Evolutionary conservation across 2,888 invertebrate genomes (phyloP).

Genomic region (Keiferia lycopersicella): DNA sequence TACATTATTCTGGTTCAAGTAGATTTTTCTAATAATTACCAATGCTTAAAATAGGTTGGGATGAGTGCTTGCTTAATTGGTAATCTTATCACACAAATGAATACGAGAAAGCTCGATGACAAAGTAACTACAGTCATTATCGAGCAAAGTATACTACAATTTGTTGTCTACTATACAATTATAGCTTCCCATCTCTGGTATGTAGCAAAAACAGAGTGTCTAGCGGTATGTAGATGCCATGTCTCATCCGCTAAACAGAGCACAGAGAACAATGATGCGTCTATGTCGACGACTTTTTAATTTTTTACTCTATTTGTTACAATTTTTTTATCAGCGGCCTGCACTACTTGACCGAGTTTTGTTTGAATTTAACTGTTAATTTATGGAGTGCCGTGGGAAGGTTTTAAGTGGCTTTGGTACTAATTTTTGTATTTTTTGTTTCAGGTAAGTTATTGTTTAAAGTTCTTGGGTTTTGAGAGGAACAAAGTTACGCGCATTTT

Average conservation of each 20-base stretch:
- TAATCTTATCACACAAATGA: neutral
- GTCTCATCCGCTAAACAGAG: slow-evolving; percentile 32
- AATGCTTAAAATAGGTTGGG: no score
- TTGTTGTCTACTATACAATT: neutral
- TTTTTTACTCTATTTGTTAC: slow-evolving; percentile 15
- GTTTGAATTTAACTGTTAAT: slow-evolving; percentile 13
- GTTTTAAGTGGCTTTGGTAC: slow-evolving; percentile 1
- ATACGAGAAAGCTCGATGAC: neutral
- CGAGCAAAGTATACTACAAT: neutral
- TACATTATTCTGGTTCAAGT: no score
- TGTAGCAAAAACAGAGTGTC: slow-evolving; percentile 17
- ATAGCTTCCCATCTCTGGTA: slow-evolving; percentile 15
- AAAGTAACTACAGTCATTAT: neutral
- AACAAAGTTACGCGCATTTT: neutral
- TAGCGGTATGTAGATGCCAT: slow-evolving; percentile 28
- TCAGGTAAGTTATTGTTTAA: slow-evolving; percentile 19
- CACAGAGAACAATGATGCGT: slow-evolving; percentile 33
- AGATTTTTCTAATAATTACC: no score
- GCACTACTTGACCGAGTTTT: slow-evolving; percentile 5
- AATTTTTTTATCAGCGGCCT: slow-evolving; percentile 10
- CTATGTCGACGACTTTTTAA: neutral
- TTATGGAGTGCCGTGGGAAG: slow-evolving; percentile 6
- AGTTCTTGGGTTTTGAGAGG: neutral
- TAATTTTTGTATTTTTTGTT: slow-evolving; percentile 13
- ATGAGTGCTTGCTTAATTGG: no score